Evolutionary conservation across 2,888 invertebrate species (phyloP).

Genomic region (Drosophila robusta): DNA sequence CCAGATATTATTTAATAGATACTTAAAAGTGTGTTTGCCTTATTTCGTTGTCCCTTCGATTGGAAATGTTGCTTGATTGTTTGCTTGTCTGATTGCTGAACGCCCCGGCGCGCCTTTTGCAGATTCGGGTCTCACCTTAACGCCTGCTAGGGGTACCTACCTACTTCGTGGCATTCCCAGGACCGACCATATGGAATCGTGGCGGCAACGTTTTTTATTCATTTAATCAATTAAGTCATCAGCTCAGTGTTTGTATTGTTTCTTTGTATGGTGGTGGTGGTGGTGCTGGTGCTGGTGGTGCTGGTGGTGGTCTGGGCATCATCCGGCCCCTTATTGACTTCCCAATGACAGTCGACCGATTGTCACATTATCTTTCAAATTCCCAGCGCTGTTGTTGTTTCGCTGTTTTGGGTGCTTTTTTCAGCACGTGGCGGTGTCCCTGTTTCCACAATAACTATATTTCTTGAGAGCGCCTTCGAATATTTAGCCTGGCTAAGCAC

Average conservation of each 20-base stretch:
- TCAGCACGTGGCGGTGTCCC: slow-evolving; percentile 46
- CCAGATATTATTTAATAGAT: slow-evolving; percentile 34
- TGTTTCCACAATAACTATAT: slow-evolving; percentile 4
- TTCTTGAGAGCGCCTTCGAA: slow-evolving; percentile 10
- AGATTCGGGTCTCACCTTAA: slow-evolving; percentile 48
- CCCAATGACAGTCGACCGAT: slow-evolving; percentile 62
- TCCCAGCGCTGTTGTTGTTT: slow-evolving; percentile 26
- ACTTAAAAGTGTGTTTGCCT: slow-evolving; percentile 46
- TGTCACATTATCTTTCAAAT: slow-evolving; percentile 71
- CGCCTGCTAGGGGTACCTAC: slow-evolving; percentile 24
- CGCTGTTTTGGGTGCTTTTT: slow-evolving; percentile 32
- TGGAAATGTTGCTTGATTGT: slow-evolving; percentile 65
- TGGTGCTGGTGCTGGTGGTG: slow-evolving; percentile 17
- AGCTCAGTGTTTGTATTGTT: slow-evolving; percentile 68
- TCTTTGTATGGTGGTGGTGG: slow-evolving; percentile 29
- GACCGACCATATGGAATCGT: slow-evolving; percentile 35
- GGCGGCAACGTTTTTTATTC: slow-evolving; percentile 76
- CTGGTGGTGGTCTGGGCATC: slow-evolving; percentile 28
- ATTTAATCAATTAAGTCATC: slow-evolving; percentile 84
- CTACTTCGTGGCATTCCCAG: slow-evolving; percentile 31
- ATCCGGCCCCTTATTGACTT: slow-evolving; percentile 64
- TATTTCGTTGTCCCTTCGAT: slow-evolving; percentile 26
- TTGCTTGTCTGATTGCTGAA: slow-evolving; percentile 66
- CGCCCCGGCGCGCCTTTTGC: slow-evolving; percentile 27
- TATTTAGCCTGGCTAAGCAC: slow-evolving; percentile 50